Percentiles rank a stretch among this genome's conserved stretches.
Conservation (phyloP, 2,888 invertebrate genomes). For the Tridacna gigas region DNA sequence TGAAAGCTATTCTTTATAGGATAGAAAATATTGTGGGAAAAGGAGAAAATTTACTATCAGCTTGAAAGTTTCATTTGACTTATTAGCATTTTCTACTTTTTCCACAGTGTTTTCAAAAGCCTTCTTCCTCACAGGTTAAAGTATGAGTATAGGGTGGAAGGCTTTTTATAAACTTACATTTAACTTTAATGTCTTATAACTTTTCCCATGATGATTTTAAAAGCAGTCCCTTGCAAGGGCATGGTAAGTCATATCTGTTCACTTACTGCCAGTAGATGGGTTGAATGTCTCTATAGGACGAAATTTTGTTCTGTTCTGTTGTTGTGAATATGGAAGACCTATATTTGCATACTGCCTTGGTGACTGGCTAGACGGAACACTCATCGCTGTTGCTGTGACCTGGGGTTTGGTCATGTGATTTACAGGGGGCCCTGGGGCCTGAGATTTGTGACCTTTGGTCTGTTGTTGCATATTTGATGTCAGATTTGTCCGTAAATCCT, state of each 20-base stretch:
- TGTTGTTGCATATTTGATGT: conserved; percentile 39
- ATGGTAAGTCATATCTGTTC: not conserved
- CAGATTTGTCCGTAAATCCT: conserved; percentile 68
- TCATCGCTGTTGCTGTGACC: conserved; percentile 56
- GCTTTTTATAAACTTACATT: no score
- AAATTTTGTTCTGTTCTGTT: conserved; percentile 52
- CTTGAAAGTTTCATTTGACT: no score
- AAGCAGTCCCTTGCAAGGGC: no score
- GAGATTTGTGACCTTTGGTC: conserved; percentile 26
- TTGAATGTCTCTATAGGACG: conserved; percentile 75
- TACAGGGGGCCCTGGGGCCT: conserved; percentile 47
- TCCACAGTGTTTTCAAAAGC: no score
- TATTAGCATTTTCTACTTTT: no score
- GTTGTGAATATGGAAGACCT: conserved; percentile 60
- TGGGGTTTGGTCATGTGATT: conserved; percentile 47
- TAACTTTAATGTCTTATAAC: no score
- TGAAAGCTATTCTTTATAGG: no score
- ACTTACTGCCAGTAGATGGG: conserved; percentile 73
- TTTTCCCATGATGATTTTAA: no score
- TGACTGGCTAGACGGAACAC: conserved; percentile 35
- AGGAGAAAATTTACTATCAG: no score
- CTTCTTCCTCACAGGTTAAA: no score
- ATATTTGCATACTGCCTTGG: conserved; percentile 71
- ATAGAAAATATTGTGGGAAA: no score
- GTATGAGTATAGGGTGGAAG: no score